These are phyloP conservation scores for Hydraecia micacea DNA, from an alignment of 2,888 invertebrate species.

Conservation along the genomic window DNA sequence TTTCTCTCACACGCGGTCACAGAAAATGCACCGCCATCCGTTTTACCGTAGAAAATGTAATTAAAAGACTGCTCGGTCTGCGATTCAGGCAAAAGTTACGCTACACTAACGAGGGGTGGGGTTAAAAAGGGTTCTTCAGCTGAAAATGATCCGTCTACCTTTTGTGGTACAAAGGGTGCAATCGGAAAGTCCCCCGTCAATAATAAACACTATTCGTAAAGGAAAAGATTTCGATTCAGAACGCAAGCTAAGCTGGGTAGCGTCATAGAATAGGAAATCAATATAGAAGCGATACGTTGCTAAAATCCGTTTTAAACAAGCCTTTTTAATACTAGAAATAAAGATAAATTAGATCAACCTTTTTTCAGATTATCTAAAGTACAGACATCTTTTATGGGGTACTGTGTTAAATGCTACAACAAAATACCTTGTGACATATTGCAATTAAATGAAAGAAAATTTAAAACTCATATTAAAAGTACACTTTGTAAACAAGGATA, in stretches of 20 bases:
- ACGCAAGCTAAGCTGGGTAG: neutral
- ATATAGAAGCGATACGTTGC: neutral
- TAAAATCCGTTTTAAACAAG: neutral
- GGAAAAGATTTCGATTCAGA: slow-evolving; percentile 46
- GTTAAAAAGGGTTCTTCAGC: slow-evolving; percentile 49
- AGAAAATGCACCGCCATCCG: slow-evolving; percentile 48
- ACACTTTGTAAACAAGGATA: no score
- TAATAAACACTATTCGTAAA: slow-evolving; percentile 54
- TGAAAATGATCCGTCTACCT: slow-evolving; percentile 54
- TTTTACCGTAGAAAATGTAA: slow-evolving; percentile 52
- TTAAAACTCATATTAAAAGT: no score
- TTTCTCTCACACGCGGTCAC: slow-evolving; percentile 40
- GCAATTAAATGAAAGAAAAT: no score
- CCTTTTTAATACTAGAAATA: no score
- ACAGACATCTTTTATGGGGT: no score
- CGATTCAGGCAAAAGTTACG: slow-evolving; percentile 42
- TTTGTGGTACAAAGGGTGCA: slow-evolving; percentile 53
- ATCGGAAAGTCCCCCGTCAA: slow-evolving; percentile 55
- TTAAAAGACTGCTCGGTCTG: slow-evolving; percentile 44
- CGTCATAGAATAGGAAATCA: slow-evolving; percentile 2
- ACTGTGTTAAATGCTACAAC: no score
- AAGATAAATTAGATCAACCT: no score
- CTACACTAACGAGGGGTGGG: slow-evolving; percentile 52
- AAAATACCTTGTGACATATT: no score
- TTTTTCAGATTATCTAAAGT: no score